Evolutionary conservation across 37 sponge, comb jelly and placozoan species (phyloP), one percentile per base, ranked within the genome.

Genomic region (Oopsacas minuta): DNA sequence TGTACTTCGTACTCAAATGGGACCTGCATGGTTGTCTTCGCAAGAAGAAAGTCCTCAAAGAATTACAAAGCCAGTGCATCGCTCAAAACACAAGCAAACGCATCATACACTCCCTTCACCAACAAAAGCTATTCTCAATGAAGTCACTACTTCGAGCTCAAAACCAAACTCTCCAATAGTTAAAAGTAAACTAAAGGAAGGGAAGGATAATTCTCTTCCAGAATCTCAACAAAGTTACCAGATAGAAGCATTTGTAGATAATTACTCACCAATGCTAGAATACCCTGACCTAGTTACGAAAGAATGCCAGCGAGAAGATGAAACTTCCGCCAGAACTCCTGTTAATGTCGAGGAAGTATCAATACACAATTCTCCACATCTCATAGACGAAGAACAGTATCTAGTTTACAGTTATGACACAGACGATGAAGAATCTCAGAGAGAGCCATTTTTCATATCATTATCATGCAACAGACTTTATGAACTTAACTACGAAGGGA

Each of bases 171-270:
- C 75, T 25, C 75, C 75, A 7, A 34, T 12, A 20, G 75, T 61
- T 10, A 61, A 61, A 12, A 5, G 32, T 61, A 61, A 61, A 12
- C 75, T 3, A 5, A 61, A 3, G 28, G 5, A 10, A 61, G 5
- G 28, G 28, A 25, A 61, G 20, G 75, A 61, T 34, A 61, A 12
- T 61, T n/a, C 75, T 25, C 75, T 61, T 61, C 75, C 75, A 61
- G 75, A 61, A 61, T 61, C 75, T 34, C 75, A 61, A 34, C 75
- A 61, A 61, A 34, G 75, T 12, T 61, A 61, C 28, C 75, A 61
- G 22, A 61, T 61, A 61, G 75, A 61, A 61, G 75, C 75, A 20
- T 34, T 61, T 20, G 22, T 5, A 25, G 75, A 61, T 5, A 42
- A 42, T 17, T 61, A 61, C 75, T 61, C 75, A 3, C 75, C 75